Evolutionary conservation across 2,113 vertebrate species (phyloP).

Genomic region (Camelus dromedarius): DNA sequence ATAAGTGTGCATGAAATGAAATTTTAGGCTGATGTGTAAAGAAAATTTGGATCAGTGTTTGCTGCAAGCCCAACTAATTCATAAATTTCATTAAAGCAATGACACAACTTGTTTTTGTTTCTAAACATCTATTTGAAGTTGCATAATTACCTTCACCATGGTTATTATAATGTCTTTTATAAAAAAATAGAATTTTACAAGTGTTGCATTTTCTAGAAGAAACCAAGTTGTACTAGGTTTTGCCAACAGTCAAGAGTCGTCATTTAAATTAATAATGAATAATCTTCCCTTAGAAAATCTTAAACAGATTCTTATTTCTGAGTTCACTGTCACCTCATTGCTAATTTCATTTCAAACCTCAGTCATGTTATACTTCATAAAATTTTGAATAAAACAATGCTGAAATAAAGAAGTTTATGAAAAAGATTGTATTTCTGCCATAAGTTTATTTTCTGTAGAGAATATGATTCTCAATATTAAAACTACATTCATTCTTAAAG

Average conservation of each 20-base stretch:
- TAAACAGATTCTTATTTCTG: neutral
- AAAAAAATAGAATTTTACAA: neutral
- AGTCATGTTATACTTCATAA: neutral
- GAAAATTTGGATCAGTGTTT: neutral
- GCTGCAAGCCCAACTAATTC: neutral
- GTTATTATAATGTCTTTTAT: neutral
- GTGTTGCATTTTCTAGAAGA: neutral
- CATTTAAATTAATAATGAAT: neutral
- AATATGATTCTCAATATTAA: slow-evolving; percentile 15
- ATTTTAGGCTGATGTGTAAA: neutral
- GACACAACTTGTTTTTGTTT: neutral
- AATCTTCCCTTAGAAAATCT: neutral
- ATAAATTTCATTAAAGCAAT: neutral
- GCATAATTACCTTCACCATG: neutral
- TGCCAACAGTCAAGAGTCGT: neutral
- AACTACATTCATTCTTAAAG: slow-evolving; percentile 18
- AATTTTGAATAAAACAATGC: neutral
- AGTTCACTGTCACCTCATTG: neutral
- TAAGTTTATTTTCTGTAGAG: neutral
- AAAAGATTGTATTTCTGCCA: neutral
- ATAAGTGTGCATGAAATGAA: slow-evolving; percentile 5
- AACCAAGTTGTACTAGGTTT: neutral
- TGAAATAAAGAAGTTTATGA: neutral
- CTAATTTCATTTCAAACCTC: neutral
- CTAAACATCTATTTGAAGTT: slow-evolving; percentile 9